Evolutionary conservation across 2,113 vertebrate species (phyloP), one percentile per base, ranked within the genome.

Genomic region (Gambusia affinis): DNA sequence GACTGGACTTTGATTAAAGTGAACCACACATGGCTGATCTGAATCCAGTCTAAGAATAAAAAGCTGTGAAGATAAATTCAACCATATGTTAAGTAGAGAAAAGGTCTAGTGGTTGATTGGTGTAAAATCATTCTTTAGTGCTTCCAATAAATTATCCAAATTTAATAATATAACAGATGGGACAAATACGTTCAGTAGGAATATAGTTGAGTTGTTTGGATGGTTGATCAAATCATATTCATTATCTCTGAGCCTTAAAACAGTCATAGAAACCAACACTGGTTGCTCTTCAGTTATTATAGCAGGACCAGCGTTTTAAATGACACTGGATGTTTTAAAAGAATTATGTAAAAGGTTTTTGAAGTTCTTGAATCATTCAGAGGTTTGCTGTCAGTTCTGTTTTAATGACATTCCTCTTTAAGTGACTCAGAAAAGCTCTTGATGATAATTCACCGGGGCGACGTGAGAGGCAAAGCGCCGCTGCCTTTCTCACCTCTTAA

Each of bases 381-480:
- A 30, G 15, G 24, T 65, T 62, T 62, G 3, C 12, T 5, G 30
- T 27, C 24, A 54, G 15, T 29, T 81, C 33, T 17, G 14, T 65
- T 84, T 51, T 68, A 81, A 79, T 84, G 76, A n/a, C 30, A 28
- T 39, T 73, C 60, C 65, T 65, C 72, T 63, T 12, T 19, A 12
- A 30, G 78, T 60, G 44, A 70, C 66, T 82, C 68, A 73, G 51
- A 83, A 80, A 65, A 67, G 44, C 73, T 73, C 75, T 77, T 61
- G 70, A 77, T 72, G 42, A 78, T 89, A 76, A 89, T 85, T 87
- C 54, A 27, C 22, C 17, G 1, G 60, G 33, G 73, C 72, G 64
- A 19, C 30, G 19, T 64, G 64, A 82, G 85, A 75, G 77, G 62
- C 67, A 2, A 57, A 22, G 72, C 29, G 0, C 64, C 37, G 11